Percentiles rank a stretch among this genome's conserved stretches.
phyloP scores from a whole-genome alignment of 2,797 vertebrate species.

The Gobionotothen gibberifrons region DNA sequence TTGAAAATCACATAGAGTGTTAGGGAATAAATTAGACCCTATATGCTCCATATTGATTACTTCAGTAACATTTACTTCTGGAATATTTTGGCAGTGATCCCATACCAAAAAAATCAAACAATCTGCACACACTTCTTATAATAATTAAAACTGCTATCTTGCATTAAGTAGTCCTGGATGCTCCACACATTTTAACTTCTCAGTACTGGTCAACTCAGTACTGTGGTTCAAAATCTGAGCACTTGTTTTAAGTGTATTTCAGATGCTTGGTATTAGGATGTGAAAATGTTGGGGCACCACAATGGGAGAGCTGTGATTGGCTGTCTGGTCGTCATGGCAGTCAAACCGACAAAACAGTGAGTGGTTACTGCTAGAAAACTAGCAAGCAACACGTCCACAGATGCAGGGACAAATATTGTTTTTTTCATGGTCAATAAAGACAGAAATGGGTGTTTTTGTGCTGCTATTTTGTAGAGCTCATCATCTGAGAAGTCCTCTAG shows the following conservation, averaged over 20 bases:
- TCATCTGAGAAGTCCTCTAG: constrained; percentile 37
- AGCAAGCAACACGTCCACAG: constrained; percentile 42
- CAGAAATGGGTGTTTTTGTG: constrained; percentile 60
- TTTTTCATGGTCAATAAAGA: constrained; percentile 49
- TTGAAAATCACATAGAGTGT: constrained; percentile 46
- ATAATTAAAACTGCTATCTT: constrained; percentile 47
- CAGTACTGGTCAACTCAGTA: not conserved
- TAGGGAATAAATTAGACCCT: constrained; percentile 6
- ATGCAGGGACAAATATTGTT: constrained; percentile 11
- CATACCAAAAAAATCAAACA: constrained; percentile 49
- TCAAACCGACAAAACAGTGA: constrained; percentile 22
- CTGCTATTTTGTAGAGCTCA: constrained; percentile 83
- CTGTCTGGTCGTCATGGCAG: constrained; percentile 33
- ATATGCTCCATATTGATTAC: constrained; percentile 32
- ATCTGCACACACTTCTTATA: constrained; percentile 22
- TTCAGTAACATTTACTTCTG: constrained; percentile 24
- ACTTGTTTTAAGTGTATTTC: constrained; percentile 11
- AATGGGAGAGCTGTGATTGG: constrained; percentile 39
- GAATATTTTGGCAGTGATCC: constrained; percentile 78
- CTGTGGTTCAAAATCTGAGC: constrained; percentile 1
- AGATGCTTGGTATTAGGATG: constrained; percentile 19
- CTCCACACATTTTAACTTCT: constrained; percentile 4
- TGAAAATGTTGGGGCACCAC: constrained; percentile 17
- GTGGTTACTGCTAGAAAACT: constrained; percentile 37
- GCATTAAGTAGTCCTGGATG: constrained; percentile 27